Conservation (phyloP, 2,797 vertebrate genomes). For the Eupleurogrammus muticus region DNA sequence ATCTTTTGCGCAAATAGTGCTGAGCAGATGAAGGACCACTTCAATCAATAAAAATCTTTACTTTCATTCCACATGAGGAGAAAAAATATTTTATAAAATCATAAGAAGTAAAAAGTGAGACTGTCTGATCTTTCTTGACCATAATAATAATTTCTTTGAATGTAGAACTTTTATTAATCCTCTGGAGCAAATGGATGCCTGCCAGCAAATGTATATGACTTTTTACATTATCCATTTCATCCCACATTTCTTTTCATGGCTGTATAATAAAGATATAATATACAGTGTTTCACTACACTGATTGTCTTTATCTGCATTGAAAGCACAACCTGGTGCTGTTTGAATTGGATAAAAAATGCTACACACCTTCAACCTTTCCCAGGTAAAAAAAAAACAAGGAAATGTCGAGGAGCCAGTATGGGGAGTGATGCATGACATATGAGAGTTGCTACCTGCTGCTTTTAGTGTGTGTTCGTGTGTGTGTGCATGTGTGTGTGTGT, state of each 20-base stretch:
- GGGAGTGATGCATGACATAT: conserved; percentile 52
- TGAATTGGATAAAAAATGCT: conserved; percentile 28
- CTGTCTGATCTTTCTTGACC: conserved; percentile 3
- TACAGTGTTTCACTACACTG: conserved; percentile 11
- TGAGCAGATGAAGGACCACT: background rate
- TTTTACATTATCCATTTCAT: conserved; percentile 3
- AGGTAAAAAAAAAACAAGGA: conserved; percentile 36
- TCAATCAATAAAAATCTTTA: background rate
- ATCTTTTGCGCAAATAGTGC: conserved; percentile 4
- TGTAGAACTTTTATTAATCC: background rate
- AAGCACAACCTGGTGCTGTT: conserved; percentile 24
- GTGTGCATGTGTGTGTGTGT: background rate
- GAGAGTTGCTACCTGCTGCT: conserved; percentile 29
- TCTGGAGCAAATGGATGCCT: conserved; percentile 1
- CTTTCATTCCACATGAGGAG: background rate
- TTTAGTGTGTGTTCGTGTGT: conserved; percentile 14
- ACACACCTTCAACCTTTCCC: conserved; percentile 26
- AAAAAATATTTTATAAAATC: background rate
- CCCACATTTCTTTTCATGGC: conserved; percentile 16
- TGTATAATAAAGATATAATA: conserved; percentile 19
- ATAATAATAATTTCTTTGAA: background rate
- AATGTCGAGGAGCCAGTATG: conserved; percentile 23
- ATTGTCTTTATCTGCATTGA: background rate
- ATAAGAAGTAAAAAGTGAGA: background rate
- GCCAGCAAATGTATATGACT: conserved; percentile 4